Conservation (phyloP, 2,797 vertebrate species). For the Decapterus maruadsi region DNA sequence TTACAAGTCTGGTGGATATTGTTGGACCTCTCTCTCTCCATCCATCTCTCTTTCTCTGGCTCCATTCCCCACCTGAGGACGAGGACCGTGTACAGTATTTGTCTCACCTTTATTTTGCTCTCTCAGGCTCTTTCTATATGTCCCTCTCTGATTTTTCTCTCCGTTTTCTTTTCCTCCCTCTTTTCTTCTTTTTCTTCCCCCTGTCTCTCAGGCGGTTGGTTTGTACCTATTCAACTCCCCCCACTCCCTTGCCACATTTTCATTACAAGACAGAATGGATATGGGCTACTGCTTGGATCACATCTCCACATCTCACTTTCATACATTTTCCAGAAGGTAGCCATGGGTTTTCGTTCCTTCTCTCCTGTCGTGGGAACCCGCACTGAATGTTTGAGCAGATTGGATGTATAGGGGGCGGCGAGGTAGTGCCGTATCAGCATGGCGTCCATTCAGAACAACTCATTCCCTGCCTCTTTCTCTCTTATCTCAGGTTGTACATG, state of each 20-base stretch:
- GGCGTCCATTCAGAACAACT: slow-evolving; percentile 46
- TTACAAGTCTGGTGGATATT: slow-evolving; percentile 30
- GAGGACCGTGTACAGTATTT: background rate
- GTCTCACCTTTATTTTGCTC: slow-evolving; percentile 7
- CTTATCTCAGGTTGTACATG: slow-evolving; percentile 61
- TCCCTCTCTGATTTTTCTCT: background rate
- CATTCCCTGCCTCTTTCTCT: slow-evolving; percentile 50
- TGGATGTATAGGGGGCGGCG: slow-evolving; percentile 38
- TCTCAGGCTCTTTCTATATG: background rate
- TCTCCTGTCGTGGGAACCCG: slow-evolving; percentile 22
- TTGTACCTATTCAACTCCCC: slow-evolving; percentile 35
- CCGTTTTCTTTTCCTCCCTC: background rate
- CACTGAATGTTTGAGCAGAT: slow-evolving; percentile 51
- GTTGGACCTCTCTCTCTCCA: slow-evolving; percentile 3
- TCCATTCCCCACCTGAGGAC: slow-evolving; percentile 20
- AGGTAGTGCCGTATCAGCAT: slow-evolving; percentile 32
- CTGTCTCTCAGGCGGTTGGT: slow-evolving; percentile 19
- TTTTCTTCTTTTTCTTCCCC: slow-evolving; percentile 2
- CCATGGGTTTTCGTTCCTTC: slow-evolving; percentile 37
- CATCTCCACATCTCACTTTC: slow-evolving; percentile 70
- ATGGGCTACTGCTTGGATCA: slow-evolving; percentile 67
- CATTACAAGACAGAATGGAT: slow-evolving; percentile 74
- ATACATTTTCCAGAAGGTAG: slow-evolving; percentile 68
- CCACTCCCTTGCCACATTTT: slow-evolving; percentile 62
- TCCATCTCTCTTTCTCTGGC: slow-evolving; percentile 9